Conservation (phyloP, 2,113 vertebrate species). For the Agapornis roseicollis region DNA sequence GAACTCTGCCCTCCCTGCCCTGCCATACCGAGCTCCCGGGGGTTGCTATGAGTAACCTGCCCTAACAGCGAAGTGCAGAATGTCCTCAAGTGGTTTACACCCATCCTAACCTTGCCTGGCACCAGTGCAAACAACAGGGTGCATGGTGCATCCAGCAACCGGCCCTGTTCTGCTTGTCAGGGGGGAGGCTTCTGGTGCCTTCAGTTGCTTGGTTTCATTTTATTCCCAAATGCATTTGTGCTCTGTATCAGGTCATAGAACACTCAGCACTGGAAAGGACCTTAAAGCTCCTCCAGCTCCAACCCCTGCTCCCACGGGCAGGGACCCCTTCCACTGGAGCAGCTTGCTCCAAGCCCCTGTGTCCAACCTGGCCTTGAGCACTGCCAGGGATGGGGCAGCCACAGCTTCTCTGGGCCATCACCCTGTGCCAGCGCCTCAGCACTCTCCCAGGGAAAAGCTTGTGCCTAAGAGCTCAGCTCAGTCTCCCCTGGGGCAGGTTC, state of each 20-base stretch:
- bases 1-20: not conserved
- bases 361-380: too few relatives aligned
- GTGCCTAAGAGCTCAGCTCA: too few relatives aligned
- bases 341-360: not conserved
- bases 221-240: not conserved
- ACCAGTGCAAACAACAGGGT: not conserved
- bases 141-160: not conserved
- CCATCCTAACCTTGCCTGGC: not conserved
- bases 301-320: not conserved
- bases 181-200: not conserved
- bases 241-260: not conserved
- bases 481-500: too few relatives aligned
- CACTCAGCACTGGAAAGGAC: not conserved
- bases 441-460: too few relatives aligned
- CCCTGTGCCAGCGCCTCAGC: too few relatives aligned
- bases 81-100: not conserved
- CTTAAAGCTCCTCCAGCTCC: not conserved
- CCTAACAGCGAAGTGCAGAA: not conserved
- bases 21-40: rapidly evolving
- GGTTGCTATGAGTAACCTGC: not conserved
- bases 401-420: too few relatives aligned
- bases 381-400: too few relatives aligned
- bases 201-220: not conserved
- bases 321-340: not conserved
- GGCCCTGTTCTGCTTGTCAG: not conserved